phyloP scores from a whole-genome alignment of 2,888 invertebrate genomes.

The Phragmatobia fuliginosa region DNA sequence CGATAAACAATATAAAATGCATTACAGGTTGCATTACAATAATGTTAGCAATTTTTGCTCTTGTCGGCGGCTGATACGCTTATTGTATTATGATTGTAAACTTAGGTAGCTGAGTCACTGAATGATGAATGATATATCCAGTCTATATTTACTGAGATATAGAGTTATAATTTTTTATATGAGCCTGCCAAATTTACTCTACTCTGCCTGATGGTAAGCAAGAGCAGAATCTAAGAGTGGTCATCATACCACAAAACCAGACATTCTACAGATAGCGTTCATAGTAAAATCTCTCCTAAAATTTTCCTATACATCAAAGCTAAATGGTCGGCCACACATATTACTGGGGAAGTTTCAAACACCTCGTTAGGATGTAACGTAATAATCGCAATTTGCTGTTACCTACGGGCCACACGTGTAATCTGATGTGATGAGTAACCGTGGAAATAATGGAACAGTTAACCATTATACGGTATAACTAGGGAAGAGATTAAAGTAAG shows the following conservation, averaged over 20 bases:
- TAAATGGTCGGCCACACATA: constrained; percentile 42
- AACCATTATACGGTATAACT: constrained; percentile 29
- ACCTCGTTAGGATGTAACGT: constrained; percentile 68
- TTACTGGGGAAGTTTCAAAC: constrained; percentile 66
- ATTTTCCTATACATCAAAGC: constrained; percentile 29
- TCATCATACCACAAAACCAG: no score
- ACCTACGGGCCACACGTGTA: constrained; percentile 61
- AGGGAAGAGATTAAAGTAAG: not conserved
- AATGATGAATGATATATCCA: constrained; percentile 2
- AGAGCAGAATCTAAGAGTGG: no score
- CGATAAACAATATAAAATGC: constrained; percentile 67
- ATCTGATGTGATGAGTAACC: constrained; percentile 57
- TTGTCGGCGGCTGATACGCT: constrained; percentile 61
- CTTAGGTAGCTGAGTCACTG: constrained; percentile 8
- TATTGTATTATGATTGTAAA: constrained; percentile 63
- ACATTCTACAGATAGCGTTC: no score
- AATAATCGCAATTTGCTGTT: constrained; percentile 69
- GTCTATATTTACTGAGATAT: not conserved
- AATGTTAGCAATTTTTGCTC: constrained; percentile 65
- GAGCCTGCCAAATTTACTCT: no score
- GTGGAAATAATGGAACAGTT: constrained; percentile 54
- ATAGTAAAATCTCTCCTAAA: no score
- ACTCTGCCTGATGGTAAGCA: no score
- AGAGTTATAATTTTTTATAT: no score
- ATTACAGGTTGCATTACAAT: constrained; percentile 66